phyloP scores from a whole-genome alignment of 2,888 invertebrate species.

The Andrena bicolor region DNA sequence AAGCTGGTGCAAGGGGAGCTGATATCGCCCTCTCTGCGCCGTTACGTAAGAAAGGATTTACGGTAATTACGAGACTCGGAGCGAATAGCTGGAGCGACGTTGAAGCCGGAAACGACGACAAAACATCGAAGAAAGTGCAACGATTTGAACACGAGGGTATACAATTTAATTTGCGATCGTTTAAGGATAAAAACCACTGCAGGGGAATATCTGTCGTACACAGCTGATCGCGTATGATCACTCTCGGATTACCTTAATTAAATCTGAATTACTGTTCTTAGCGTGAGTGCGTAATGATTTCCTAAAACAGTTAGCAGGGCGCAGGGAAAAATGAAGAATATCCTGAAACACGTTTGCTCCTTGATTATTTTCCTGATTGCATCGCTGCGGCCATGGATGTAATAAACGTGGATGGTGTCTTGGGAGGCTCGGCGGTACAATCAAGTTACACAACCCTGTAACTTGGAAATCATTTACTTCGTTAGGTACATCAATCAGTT shows the following conservation, averaged over 20 bases:
- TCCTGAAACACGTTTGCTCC: constrained; percentile 28
- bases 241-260: constrained; percentile 15
- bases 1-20: constrained; percentile 24
- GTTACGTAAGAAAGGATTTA: constrained; percentile 47
- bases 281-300: background rate
- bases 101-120: constrained; percentile 33
- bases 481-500: background rate
- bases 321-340: background rate
- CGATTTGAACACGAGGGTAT: background rate
- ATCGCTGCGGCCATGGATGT: constrained; percentile 10
- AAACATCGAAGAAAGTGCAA: constrained; percentile 8
- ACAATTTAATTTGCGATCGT: constrained; percentile 39
- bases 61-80: constrained; percentile 28
- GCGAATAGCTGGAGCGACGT: constrained; percentile 14
- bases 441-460: background rate
- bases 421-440: background rate
- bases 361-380: constrained; percentile 10
- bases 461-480: background rate
- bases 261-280: constrained; percentile 16
- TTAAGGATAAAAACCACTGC: background rate
- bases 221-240: background rate
- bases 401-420: background rate
- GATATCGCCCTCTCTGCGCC: constrained; percentile 35
- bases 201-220: constrained; percentile 17
- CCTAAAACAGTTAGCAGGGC: constrained; percentile 13